These are phyloP conservation scores for Lagria hirta DNA, from an alignment of 2,888 invertebrate genomes.

Conservation along the genomic window DNA sequence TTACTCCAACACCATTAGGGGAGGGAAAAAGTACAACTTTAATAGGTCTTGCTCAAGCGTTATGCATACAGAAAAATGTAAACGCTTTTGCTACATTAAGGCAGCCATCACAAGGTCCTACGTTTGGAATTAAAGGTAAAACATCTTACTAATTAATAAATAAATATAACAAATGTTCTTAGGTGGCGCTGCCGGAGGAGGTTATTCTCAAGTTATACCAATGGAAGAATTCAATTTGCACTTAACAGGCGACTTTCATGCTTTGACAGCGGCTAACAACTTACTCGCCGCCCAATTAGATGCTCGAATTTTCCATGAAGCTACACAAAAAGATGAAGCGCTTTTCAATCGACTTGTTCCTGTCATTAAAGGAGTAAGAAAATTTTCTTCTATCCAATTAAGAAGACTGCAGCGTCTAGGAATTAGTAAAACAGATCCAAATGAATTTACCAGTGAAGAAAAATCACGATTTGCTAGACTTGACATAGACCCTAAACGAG, in stretches of 20 bases:
- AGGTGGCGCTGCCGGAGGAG: constrained; percentile 86
- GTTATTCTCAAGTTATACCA: constrained; percentile 94
- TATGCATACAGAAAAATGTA: constrained; percentile 77
- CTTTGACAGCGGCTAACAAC: constrained; percentile 97
- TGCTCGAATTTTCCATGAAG: constrained; percentile 94
- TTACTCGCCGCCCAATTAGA: constrained; percentile 97
- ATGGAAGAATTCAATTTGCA: constrained; percentile 99
- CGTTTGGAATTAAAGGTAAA: constrained; percentile 90
- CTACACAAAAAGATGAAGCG: constrained; percentile 83
- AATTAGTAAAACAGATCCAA: constrained; percentile 83
- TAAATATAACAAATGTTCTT: not conserved
- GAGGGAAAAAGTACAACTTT: constrained; percentile 98
- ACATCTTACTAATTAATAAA: not conserved
- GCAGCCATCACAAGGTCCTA: constrained; percentile 98
- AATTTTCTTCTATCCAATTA: constrained; percentile 86
- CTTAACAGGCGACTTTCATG: constrained; percentile 97
- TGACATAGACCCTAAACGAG: constrained; percentile 84
- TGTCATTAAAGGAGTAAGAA: constrained; percentile 71
- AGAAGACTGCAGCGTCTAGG: constrained; percentile 72
- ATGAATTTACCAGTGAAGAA: constrained; percentile 77
- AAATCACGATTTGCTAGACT: constrained; percentile 77
- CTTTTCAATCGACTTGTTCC: constrained; percentile 90
- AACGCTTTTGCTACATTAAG: constrained; percentile 93
- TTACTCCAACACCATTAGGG: constrained; percentile 97
- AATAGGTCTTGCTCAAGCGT: constrained; percentile 89